Conservation (phyloP, 2,113 vertebrate species). For the human region DNA sequence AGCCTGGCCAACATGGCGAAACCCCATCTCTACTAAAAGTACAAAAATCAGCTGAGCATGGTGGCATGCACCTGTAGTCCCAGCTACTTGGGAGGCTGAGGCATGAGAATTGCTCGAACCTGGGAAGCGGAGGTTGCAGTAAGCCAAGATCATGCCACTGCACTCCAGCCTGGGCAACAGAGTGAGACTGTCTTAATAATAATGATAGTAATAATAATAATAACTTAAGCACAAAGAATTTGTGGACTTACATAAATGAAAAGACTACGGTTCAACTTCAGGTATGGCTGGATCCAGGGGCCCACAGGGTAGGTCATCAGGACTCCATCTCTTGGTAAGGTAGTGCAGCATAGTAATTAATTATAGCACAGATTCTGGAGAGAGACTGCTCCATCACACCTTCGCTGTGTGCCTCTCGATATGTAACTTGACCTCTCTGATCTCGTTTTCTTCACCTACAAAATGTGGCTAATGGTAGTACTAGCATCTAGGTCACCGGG, state of each 20-base stretch:
- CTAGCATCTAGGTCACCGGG: not conserved
- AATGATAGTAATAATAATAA: not conserved
- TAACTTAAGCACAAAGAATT: not conserved
- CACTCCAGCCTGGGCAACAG: no score
- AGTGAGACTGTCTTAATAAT: no score
- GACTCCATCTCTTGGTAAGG: not conserved
- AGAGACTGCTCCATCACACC: not conserved
- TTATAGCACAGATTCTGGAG: not conserved
- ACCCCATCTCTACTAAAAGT: no score
- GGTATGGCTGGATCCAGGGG: not conserved
- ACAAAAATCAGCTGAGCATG: no score
- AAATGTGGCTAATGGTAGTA: not conserved
- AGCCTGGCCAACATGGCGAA: no score
- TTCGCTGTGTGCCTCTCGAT: not conserved
- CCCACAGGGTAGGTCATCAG: not conserved
- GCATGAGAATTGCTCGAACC: no score
- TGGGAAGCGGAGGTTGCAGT: no score
- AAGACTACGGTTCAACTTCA: not conserved
- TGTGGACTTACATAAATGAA: not conserved
- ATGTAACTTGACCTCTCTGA: not conserved
- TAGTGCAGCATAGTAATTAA: not conserved
- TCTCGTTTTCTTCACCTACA: not conserved
- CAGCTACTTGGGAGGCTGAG: no score
- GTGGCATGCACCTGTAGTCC: no score
- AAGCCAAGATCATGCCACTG: no score